Percentiles rank a stretch among this genome's conserved stretches.
These are phyloP conservation scores for Aphelenchoides bicaudatus DNA, from an alignment of 2,888 invertebrate species.

Conservation along the genomic window DNA sequence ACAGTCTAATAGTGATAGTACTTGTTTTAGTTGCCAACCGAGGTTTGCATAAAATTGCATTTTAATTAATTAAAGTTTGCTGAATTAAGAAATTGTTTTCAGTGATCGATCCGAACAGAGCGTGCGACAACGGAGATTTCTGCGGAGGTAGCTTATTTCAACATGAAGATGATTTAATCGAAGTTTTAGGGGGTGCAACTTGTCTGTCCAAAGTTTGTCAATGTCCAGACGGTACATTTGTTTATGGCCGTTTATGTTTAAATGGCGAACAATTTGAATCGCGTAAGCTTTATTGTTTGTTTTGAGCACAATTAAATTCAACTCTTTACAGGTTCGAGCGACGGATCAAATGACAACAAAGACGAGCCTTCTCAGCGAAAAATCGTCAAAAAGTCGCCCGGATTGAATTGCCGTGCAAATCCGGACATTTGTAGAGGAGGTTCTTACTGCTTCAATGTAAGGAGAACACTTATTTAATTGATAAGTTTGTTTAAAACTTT, in stretches of 20 bases:
- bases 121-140: slow-evolving; percentile 41
- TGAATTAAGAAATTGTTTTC: not conserved
- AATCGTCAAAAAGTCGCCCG: slow-evolving; percentile 35
- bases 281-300: not conserved
- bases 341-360: not conserved
- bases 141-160: slow-evolving; percentile 58
- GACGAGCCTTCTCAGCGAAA: not conserved
- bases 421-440: slow-evolving; percentile 38
- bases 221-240: slow-evolving; percentile 42
- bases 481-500: not conserved
- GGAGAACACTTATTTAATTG: not conserved
- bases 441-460: slow-evolving; percentile 37
- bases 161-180: too few relatives aligned
- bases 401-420: slow-evolving; percentile 31
- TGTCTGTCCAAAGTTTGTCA: too few relatives aligned
- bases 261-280: slow-evolving; percentile 1
- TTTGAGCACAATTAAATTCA: not conserved
- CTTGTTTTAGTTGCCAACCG: slow-evolving; percentile 13
- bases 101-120: slow-evolving; percentile 43
- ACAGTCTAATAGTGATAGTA: too few relatives aligned
- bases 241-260: slow-evolving; percentile 11
- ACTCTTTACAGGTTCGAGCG: not conserved
- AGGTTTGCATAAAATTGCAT: too few relatives aligned
- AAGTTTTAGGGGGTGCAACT: too few relatives aligned
- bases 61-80: too few relatives aligned